These are phyloP conservation scores for Nerophis lumbriciformis DNA, from an alignment of 2,113 vertebrate species.

Conservation along the genomic window DNA sequence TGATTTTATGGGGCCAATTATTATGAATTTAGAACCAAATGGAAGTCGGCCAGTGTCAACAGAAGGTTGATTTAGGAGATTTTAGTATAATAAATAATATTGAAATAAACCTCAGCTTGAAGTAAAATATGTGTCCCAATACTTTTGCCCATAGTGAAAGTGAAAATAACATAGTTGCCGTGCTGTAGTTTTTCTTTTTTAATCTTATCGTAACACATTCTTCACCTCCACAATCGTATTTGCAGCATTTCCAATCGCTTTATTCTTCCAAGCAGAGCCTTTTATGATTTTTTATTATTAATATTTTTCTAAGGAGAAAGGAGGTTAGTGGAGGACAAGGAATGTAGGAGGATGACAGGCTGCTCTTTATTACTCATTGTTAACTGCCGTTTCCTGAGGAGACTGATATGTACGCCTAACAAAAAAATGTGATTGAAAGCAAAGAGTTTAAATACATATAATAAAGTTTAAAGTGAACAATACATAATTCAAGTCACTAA, in stretches of 20 bases:
- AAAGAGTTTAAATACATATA: background rate
- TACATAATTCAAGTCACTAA: background rate
- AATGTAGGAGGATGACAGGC: slow-evolving; percentile 38
- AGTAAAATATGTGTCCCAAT: too few relatives aligned
- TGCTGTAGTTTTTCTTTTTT: background rate
- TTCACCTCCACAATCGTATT: slow-evolving; percentile 5
- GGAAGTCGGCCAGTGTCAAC: too few relatives aligned
- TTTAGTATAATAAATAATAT: too few relatives aligned
- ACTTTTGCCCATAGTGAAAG: too few relatives aligned
- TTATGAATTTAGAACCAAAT: too few relatives aligned
- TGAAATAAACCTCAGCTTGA: too few relatives aligned
- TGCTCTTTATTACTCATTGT: slow-evolving; percentile 14
- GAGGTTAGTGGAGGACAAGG: slow-evolving; percentile 12
- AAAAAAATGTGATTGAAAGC: background rate
- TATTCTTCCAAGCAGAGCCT: background rate
- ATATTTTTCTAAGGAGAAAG: background rate
- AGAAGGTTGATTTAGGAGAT: too few relatives aligned
- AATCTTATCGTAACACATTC: slow-evolving; percentile 25
- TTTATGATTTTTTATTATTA: background rate
- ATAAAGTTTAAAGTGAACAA: background rate
- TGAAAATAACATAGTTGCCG: too few relatives aligned
- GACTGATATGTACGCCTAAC: background rate
- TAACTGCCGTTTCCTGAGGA: background rate
- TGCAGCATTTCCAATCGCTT: background rate
- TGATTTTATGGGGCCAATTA: too few relatives aligned